Evolutionary conservation across 2,888 invertebrate genomes (phyloP).

Genomic region (Agrochola litura): DNA sequence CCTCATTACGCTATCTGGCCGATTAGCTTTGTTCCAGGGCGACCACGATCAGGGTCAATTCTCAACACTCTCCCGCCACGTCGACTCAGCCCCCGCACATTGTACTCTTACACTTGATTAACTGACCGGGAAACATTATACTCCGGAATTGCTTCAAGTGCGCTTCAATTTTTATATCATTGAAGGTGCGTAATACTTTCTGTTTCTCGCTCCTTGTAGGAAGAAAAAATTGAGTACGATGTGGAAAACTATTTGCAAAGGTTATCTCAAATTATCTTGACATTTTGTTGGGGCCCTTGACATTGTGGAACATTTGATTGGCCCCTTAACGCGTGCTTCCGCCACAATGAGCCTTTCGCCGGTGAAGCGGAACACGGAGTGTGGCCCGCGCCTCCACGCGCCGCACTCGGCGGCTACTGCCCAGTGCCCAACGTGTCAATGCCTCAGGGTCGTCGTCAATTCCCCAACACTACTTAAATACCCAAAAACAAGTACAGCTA

Average conservation of each 20-base stretch:
- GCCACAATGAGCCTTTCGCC: constrained; percentile 43
- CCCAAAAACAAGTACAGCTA: constrained; percentile 8
- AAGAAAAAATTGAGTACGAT: constrained; percentile 9
- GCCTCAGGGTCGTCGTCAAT: not conserved
- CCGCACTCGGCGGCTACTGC: not conserved
- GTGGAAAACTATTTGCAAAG: constrained; percentile 17
- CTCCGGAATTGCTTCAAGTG: constrained; percentile 51
- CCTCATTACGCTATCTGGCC: constrained; percentile 66
- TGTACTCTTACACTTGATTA: constrained; percentile 64
- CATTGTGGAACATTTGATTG: constrained; percentile 43
- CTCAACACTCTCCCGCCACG: constrained; percentile 45
- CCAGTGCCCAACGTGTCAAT: not conserved
- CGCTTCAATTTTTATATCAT: constrained; percentile 53
- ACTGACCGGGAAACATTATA: constrained; percentile 59
- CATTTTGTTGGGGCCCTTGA: constrained; percentile 26
- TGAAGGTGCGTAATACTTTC: constrained; percentile 42
- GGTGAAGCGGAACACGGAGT: constrained; percentile 43
- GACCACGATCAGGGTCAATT: constrained; percentile 70
- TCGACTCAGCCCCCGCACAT: constrained; percentile 61
- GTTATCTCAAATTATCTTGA: constrained; percentile 16
- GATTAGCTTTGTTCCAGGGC: constrained; percentile 61
- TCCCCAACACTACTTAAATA: not conserved
- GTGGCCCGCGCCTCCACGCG: constrained; percentile 9
- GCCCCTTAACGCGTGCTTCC: constrained; percentile 62
- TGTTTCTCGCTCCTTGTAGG: constrained; percentile 6